These are phyloP conservation scores for Alcedo quadribrachys DNA, from an alignment of 2,797 vertebrate species.

Conservation along the genomic window DNA sequence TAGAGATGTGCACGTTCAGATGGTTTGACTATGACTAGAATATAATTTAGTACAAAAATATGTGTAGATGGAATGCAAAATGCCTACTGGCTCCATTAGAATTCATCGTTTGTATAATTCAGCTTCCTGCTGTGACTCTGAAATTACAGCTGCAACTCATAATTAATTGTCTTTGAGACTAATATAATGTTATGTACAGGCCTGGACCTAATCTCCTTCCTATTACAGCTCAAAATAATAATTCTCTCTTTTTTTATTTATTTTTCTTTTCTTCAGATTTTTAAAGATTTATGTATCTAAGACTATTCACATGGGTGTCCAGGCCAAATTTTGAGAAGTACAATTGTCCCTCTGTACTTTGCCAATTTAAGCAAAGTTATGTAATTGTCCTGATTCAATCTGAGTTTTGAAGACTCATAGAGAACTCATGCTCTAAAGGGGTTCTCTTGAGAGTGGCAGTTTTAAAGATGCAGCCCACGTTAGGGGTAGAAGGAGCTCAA, in stretches of 20 bases:
- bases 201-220: constrained; percentile 54
- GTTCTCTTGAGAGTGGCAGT: not conserved
- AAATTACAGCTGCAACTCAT: constrained; percentile 73
- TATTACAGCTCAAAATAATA: constrained; percentile 66
- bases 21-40: constrained; percentile 27
- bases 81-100: constrained; percentile 54
- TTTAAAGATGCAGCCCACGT: not conserved
- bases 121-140: constrained; percentile 71
- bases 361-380: constrained; percentile 19
- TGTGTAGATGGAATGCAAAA: constrained; percentile 56
- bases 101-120: constrained; percentile 61
- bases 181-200: constrained; percentile 69
- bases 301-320: constrained; percentile 8
- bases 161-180: constrained; percentile 74
- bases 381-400: not conserved
- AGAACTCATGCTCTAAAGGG: not conserved
- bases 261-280: constrained; percentile 40
- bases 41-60: constrained; percentile 41
- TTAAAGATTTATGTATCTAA: not conserved
- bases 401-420: constrained; percentile 4
- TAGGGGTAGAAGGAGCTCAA: not conserved
- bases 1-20: constrained; percentile 39
- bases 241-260: not conserved
- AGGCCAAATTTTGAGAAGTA: constrained; percentile 32
- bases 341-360: constrained; percentile 10